A percentile compares a stretch with the other conserved stretches of the same genome.
Conservation (phyloP, 1,140 invertebrate genomes). For the Calephelis nemesis region DNA sequence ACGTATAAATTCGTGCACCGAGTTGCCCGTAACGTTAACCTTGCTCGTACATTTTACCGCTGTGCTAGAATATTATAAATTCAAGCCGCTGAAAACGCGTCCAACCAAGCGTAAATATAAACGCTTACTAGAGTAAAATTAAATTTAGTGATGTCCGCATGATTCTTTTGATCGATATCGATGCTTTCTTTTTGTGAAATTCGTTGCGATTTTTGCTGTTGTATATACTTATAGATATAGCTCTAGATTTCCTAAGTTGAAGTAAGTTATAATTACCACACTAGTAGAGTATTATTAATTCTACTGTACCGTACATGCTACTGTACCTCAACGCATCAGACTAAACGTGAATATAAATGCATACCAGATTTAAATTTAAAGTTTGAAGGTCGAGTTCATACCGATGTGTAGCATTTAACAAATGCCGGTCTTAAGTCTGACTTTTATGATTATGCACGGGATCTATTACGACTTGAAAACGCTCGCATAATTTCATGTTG, state of each 20-base stretch:
- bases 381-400: no score
- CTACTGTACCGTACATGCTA: not conserved
- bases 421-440: no score
- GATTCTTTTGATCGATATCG: not conserved
- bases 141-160: not conserved
- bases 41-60: conserved; percentile 11
- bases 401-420: no score
- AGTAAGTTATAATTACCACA: not conserved
- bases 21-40: conserved; percentile 10
- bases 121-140: conserved; percentile 7
- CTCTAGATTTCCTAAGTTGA: no score
- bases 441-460: no score
- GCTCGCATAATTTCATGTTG: no score
- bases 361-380: not conserved
- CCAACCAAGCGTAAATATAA: conserved; percentile 6
- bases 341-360: not conserved
- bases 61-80: conserved; percentile 1
- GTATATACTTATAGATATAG: no score
- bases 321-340: not conserved
- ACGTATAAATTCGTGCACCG: conserved; percentile 9
- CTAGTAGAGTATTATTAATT: conserved; percentile 1
- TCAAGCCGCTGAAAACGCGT: conserved; percentile 1
- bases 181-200: not conserved
- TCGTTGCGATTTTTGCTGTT: not conserved
- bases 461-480: no score